Evolutionary conservation across 53 echinoderm and acorn worm species (phyloP).

Genomic region (Patiria pectinifera): DNA sequence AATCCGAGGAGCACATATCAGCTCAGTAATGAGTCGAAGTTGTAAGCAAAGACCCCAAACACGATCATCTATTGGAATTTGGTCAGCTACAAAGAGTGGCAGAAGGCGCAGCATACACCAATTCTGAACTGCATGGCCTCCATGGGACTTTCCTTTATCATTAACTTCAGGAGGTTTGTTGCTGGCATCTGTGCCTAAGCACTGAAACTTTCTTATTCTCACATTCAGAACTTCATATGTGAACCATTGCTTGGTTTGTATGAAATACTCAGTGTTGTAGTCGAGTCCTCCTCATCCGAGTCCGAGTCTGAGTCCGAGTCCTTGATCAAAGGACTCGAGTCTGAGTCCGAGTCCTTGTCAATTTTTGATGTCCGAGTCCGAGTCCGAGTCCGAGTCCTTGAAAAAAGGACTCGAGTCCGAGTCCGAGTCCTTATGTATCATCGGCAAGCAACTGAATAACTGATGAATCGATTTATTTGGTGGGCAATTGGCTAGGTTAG

Average conservation of each 20-base stretch:
- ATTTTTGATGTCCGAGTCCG: too few species aligned
- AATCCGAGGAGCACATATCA: slow-evolving; percentile 48
- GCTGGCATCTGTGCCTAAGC: slow-evolving; percentile 49
- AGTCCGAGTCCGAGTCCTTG: too few species aligned
- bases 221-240: slow-evolving; percentile 65
- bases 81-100: slow-evolving; percentile 55
- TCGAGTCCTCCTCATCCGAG: too few species aligned
- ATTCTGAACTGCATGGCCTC: slow-evolving; percentile 78
- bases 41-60: slow-evolving; percentile 50
- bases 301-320: too few species aligned
- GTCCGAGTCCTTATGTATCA: too few species aligned
- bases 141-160: slow-evolving; percentile 52
- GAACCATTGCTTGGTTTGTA: slow-evolving; percentile 49
- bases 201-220: slow-evolving; percentile 46
- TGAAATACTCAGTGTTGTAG: too few species aligned
- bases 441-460: too few species aligned
- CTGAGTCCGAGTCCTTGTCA: too few species aligned
- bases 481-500: too few species aligned
- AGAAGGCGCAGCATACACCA: slow-evolving; percentile 63
- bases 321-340: too few species aligned
- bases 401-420: too few species aligned
- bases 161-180: slow-evolving; percentile 60
- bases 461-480: too few species aligned
- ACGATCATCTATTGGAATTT: slow-evolving; percentile 44
- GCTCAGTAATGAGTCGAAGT: slow-evolving; percentile 53